These are phyloP conservation scores for Leptinotarsa peninsularis DNA, from an alignment of 2,888 invertebrate species.

Conservation along the genomic window DNA sequence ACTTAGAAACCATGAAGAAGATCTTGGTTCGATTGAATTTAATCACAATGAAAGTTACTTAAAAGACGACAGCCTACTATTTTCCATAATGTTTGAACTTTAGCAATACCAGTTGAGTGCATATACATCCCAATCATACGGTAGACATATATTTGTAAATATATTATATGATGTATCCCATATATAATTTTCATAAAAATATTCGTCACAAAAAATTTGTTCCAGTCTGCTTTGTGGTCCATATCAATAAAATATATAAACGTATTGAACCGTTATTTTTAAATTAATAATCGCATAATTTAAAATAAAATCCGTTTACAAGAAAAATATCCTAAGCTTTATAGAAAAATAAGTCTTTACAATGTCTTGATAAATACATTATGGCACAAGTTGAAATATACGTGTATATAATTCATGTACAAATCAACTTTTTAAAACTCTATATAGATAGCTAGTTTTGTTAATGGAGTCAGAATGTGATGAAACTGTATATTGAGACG, in stretches of 20 bases:
- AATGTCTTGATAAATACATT: neutral
- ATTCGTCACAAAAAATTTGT: neutral
- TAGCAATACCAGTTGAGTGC: neutral
- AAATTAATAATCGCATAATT: neutral
- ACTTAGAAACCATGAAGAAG: too few species aligned
- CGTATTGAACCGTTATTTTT: neutral
- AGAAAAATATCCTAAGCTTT: too few species aligned
- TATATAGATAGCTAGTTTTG: neutral
- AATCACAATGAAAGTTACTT: too few species aligned
- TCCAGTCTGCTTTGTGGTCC: neutral
- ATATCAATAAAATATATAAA: conserved; percentile 1
- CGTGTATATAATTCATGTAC: neutral
- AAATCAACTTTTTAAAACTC: too few species aligned
- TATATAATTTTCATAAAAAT: conserved; percentile 10
- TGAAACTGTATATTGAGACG: neutral
- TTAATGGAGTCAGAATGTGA: neutral
- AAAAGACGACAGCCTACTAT: too few species aligned
- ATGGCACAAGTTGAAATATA: neutral
- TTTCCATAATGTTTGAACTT: too few species aligned
- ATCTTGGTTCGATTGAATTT: too few species aligned
- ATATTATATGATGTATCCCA: neutral
- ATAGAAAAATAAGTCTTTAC: conserved; percentile 16
- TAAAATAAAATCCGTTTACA: neutral
- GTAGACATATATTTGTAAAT: neutral
- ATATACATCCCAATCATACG: neutral